Evolutionary conservation across 2,888 invertebrate species (phyloP).

Genomic region (Troides aeacus): DNA sequence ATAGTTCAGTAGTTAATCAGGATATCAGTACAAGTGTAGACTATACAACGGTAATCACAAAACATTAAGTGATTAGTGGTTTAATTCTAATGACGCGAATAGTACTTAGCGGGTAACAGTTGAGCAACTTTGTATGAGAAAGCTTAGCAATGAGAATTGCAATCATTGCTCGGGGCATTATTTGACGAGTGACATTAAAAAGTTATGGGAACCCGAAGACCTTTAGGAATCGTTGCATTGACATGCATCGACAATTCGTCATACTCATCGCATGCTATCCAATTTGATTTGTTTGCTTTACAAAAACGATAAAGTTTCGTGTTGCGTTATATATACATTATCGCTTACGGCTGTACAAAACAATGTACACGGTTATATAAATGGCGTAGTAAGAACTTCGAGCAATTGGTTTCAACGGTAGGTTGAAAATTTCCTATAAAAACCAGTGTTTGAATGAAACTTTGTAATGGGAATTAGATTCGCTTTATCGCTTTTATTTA

Average conservation of each 20-base stretch:
- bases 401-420: conserved; percentile 22
- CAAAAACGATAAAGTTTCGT: conserved; percentile 5
- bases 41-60: conserved; percentile 2
- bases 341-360: conserved; percentile 3
- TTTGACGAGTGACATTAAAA: conserved; percentile 73
- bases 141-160: conserved; percentile 34
- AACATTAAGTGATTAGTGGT: conserved; percentile 4
- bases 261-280: conserved; percentile 28
- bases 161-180: conserved; percentile 50
- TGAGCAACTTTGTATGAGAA: conserved; percentile 22
- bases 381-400: neutral
- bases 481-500: conserved; percentile 23
- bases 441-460: conserved; percentile 25
- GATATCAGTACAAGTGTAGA: neutral
- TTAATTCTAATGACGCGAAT: conserved; percentile 3
- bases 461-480: conserved; percentile 35
- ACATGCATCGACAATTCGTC: conserved; percentile 53
- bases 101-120: conserved; percentile 12
- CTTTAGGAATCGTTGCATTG: conserved; percentile 58
- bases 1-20: conserved; percentile 4
- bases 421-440: conserved; percentile 18
- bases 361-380: conserved; percentile 8
- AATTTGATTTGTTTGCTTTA: conserved; percentile 16
- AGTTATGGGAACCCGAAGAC: conserved; percentile 71
- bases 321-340: conserved; percentile 6